Evolutionary conservation across 2,888 invertebrate genomes (phyloP), one percentile per base, ranked within the genome.

Genomic region (Noctua pronuba): DNA sequence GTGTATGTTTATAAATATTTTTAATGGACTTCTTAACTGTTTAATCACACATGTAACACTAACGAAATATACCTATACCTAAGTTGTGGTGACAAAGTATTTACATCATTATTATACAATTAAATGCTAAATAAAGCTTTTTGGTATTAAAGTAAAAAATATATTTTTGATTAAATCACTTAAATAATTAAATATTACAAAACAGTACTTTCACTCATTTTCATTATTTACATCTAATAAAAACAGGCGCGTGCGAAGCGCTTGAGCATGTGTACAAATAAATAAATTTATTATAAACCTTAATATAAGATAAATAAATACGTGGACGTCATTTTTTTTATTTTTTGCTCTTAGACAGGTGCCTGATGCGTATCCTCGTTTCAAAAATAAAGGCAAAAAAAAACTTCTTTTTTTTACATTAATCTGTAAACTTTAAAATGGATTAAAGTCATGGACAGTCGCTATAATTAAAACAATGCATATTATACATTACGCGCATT

Each of bases 91-190:
- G 41, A 18, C 65, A 18, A 28, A 65, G 4, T 65, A 65, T 58
- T 24, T 60, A 77, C 64, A 78, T 28, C 3, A 21, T 62, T 21
- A 74, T 64, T 5, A 41, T 55, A 85, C 72, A 85, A 72, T 52
- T 65, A 74, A 72, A 71, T 58, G 21, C 73, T 77, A 82, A 82
- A 72, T 76, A 83, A 70, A 79, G 69, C 67, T 75, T 75, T 85
- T 82, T 73, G 70, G 68, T 87, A 85, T 73, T 69, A 86, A 86
- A 80, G 70, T 80, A 78, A 73, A 80, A 86, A 86, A 73, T 18
- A 72, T 72, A 58, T 64, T 75, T 84, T 65, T 72, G 72, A 70
- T 75, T 73, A 28, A 65, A 80, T 69, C 60, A 65, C 70, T 68
- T 46, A 55, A 46, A 24, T 67, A 24, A 41, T 28, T 79, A 73